Evolutionary conservation across 1,140 invertebrate genomes (phyloP).

Genomic region (Diachasma alloeum): DNA sequence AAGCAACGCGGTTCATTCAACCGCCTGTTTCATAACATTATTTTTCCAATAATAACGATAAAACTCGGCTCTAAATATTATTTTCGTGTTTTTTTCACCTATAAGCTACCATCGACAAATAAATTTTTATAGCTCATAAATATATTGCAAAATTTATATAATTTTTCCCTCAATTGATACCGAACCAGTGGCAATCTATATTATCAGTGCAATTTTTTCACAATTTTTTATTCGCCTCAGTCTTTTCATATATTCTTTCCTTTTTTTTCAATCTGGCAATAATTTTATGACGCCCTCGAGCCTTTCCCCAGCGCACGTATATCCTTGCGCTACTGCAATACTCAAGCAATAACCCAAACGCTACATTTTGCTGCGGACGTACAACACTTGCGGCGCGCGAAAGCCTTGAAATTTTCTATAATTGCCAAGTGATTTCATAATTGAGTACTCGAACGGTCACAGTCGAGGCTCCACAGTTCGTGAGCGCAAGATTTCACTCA

Average conservation of each 20-base stretch:
- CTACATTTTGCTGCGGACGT: not conserved
- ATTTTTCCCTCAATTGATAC: not conserved
- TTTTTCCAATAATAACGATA: conserved; percentile 10
- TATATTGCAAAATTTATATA: not conserved
- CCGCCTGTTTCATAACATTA: conserved; percentile 17
- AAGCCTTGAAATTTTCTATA: conserved; percentile 53
- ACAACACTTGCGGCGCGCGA: conserved; percentile 19
- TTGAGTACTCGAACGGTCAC: conserved; percentile 24
- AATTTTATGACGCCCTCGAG: conserved; percentile 9
- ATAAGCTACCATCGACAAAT: not conserved
- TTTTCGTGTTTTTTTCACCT: not conserved
- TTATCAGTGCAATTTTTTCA: not conserved
- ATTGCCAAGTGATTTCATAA: conserved; percentile 49
- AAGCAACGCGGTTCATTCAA: conserved; percentile 21
- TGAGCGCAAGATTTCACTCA: conserved; percentile 6
- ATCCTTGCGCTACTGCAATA: conserved; percentile 3
- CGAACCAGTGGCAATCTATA: not conserved
- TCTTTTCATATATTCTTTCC: not conserved
- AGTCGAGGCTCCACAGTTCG: conserved; percentile 6
- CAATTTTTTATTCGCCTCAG: not conserved
- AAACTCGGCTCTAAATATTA: not conserved
- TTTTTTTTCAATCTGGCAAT: not conserved
- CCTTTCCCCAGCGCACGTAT: not conserved
- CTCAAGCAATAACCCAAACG: not conserved
- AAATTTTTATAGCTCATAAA: not conserved